A percentile compares a stretch with the other conserved stretches of the same genome.
Evolutionary conservation across 2,797 vertebrate genomes (phyloP).

Genomic region (Leptoclinus maculatus): DNA sequence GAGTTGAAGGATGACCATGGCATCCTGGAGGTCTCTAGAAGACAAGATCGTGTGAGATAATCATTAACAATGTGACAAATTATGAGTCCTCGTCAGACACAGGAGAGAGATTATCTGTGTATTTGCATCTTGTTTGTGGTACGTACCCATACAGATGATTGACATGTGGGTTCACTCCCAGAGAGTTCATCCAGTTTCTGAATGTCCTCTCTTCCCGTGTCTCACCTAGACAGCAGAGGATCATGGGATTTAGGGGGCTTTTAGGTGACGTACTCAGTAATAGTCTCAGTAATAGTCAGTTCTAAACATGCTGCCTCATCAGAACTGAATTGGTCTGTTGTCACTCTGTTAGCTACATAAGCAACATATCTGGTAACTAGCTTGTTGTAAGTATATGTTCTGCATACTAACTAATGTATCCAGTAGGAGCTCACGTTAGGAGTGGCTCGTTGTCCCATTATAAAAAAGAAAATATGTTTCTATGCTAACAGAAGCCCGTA

Average conservation of each 20-base stretch:
- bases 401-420: neutral
- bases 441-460: neutral
- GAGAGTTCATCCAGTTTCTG: slow-evolving; percentile 99
- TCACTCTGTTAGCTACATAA: neutral
- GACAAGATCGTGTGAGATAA: slow-evolving; percentile 4
- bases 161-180: slow-evolving; percentile 95
- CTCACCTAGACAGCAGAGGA: slow-evolving; percentile 85
- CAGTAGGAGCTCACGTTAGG: neutral
- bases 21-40: slow-evolving; percentile 94
- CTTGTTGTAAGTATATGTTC: neutral
- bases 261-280: neutral
- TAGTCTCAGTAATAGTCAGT: neutral
- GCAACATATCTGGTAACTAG: neutral
- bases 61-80: slow-evolving; percentile 9
- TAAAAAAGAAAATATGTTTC: neutral
- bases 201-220: slow-evolving; percentile 97
- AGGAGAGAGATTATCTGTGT: neutral
- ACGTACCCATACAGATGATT: slow-evolving; percentile 95
- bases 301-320: slow-evolving; percentile 1
- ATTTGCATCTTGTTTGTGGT: neutral
- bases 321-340: neutral
- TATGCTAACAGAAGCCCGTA: neutral
- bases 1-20: slow-evolving; percentile 95
- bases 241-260: slow-evolving; percentile 29
- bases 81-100: neutral